phyloP scores from a whole-genome alignment of 2,113 vertebrate species.

The Psilopogon haemacephalus region DNA sequence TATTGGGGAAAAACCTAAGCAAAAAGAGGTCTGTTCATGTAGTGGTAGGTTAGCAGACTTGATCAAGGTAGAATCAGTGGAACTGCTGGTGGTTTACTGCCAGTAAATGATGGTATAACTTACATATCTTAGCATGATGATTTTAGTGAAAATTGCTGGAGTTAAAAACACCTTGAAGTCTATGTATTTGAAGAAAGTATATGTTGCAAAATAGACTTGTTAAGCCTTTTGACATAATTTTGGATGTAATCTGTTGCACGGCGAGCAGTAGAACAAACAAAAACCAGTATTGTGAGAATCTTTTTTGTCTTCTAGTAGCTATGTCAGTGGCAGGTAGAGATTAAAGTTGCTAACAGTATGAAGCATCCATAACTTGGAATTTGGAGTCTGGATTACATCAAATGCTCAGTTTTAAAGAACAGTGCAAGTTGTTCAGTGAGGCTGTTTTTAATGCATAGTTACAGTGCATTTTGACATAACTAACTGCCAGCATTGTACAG shows the following conservation, averaged over 20 bases:
- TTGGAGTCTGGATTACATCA: background rate
- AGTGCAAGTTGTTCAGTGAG: background rate
- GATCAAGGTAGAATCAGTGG: too few species aligned
- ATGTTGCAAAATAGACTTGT: background rate
- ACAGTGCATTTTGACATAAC: background rate
- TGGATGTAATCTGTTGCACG: background rate
- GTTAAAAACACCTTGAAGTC: background rate
- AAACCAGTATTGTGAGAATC: background rate
- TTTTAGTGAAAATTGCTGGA: background rate
- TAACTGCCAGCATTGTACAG: background rate
- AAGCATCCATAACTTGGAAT: background rate
- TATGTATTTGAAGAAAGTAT: background rate
- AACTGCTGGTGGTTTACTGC: too few species aligned
- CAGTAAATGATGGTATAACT: too few species aligned
- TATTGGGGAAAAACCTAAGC: too few species aligned
- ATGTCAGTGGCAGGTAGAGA: background rate
- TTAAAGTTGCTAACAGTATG: background rate
- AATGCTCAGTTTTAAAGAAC: background rate
- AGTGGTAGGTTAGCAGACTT: too few species aligned
- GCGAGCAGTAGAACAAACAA: background rate
- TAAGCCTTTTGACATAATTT: background rate
- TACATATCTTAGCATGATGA: too few species aligned
- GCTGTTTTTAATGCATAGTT: background rate
- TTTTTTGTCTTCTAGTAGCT: background rate
- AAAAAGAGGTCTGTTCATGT: too few species aligned